Evolutionary conservation across 2,888 invertebrate genomes (phyloP).

Genomic region (Stratiomys singularior): DNA sequence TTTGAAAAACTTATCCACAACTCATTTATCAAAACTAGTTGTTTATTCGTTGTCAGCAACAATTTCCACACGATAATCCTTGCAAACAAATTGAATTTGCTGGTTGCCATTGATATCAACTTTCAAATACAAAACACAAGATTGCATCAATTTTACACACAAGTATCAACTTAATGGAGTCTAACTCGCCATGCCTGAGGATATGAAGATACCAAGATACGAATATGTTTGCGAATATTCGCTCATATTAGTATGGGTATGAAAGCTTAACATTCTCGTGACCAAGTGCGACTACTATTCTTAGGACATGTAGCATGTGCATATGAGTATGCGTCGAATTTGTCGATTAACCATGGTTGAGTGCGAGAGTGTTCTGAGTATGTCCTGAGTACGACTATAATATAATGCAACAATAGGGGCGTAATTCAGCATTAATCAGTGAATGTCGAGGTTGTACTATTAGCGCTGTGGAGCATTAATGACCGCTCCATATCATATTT

Average conservation of each 20-base stretch:
- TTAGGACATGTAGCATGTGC: neutral
- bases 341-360: neutral
- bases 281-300: neutral
- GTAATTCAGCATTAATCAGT: neutral
- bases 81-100: neutral
- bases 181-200: no score
- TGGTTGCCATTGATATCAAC: neutral
- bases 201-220: no score
- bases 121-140: neutral
- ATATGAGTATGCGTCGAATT: neutral
- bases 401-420: neutral
- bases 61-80: neutral
- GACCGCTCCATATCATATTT: neutral
- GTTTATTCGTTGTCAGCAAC: neutral
- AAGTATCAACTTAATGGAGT: no score
- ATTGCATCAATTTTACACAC: no score
- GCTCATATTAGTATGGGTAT: no score
- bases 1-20: no score
- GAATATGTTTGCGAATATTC: no score
- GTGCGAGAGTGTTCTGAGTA: no score
- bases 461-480: neutral
- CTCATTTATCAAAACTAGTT: no score
- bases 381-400: no score
- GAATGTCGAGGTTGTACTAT: conserved; percentile 1
- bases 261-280: neutral